Percentiles rank a stretch among this genome's conserved stretches.
Evolutionary conservation across 2,797 vertebrate genomes (phyloP).

Genomic region (Centropyge bicolor): DNA sequence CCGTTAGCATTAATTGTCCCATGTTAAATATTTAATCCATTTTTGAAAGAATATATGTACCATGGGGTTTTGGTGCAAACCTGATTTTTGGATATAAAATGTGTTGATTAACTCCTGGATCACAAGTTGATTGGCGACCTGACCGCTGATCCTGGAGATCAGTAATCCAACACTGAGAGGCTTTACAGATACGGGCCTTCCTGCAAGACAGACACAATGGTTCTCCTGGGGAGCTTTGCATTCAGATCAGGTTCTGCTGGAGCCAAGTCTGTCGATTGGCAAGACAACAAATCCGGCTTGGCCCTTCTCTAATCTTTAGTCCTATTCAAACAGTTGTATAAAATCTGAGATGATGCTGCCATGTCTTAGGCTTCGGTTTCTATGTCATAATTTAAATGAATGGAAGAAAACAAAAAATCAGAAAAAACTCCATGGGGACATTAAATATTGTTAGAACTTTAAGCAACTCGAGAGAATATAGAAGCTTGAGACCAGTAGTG

Average conservation of each 20-base stretch:
- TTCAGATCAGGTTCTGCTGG: conserved; percentile 64
- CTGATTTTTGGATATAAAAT: conserved; percentile 25
- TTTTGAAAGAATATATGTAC: background rate
- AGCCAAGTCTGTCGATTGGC: conserved; percentile 61
- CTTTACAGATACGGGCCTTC: conserved; percentile 48
- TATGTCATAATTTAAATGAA: conserved; percentile 29
- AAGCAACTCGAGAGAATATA: no score
- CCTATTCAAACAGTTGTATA: conserved; percentile 52
- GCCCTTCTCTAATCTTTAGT: conserved; percentile 59
- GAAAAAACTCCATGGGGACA: conserved; percentile 7
- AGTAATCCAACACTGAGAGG: conserved; percentile 48
- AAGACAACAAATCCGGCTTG: conserved; percentile 63
- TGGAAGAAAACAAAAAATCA: background rate
- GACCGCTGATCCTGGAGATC: conserved; percentile 44
- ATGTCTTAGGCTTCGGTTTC: conserved; percentile 43
- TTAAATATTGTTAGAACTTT: no score
- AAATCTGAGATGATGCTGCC: conserved; percentile 50
- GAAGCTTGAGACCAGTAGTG: background rate
- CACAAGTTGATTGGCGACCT: conserved; percentile 41
- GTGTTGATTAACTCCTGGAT: conserved; percentile 42
- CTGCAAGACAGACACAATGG: conserved; percentile 55
- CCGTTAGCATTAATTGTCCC: background rate
- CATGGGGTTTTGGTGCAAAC: background rate
- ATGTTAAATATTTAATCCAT: background rate
- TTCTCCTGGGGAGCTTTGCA: conserved; percentile 55